Percentiles rank a stretch among this genome's conserved stretches.
Conservation (phyloP, 2,888 invertebrate genomes). For the Lasiommata megera region DNA sequence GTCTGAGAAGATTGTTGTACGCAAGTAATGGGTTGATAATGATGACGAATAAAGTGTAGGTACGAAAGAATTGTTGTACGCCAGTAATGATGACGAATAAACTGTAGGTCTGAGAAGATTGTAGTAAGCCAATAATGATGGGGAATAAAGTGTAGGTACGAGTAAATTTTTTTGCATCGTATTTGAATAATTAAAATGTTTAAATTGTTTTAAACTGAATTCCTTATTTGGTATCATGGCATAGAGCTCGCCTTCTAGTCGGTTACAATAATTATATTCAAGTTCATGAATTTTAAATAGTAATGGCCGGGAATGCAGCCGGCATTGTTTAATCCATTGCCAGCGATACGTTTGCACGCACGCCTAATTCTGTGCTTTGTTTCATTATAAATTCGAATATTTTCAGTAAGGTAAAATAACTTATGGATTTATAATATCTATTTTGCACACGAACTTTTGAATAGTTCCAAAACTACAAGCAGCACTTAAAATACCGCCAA, state of each 20-base stretch:
- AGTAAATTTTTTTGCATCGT: not conserved
- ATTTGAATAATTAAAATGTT: not conserved
- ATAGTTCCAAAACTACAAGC: too few species aligned
- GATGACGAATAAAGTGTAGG: too few species aligned
- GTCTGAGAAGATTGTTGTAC: too few species aligned
- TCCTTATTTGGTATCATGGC: not conserved
- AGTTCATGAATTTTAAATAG: conserved; percentile 10
- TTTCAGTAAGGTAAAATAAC: not conserved
- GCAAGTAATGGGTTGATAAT: too few species aligned
- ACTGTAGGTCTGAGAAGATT: too few species aligned
- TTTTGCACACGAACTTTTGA: not conserved
- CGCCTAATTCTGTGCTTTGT: conserved; percentile 7
- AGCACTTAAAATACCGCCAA: too few species aligned
- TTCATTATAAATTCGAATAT: not conserved
- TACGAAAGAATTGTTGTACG: too few species aligned
- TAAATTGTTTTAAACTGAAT: not conserved
- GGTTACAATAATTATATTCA: conserved; percentile 1
- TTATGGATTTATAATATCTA: not conserved
- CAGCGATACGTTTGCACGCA: conserved; percentile 5
- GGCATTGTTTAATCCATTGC: conserved; percentile 5
- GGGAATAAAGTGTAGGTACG: not conserved
- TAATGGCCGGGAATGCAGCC: conserved; percentile 3
- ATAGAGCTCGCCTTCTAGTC: not conserved
- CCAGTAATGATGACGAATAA: too few species aligned
- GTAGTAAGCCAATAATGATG: too few species aligned